Percentiles rank a stretch among this genome's conserved stretches.
phyloP scores from a whole-genome alignment of 2,888 invertebrate genomes.

The Drepanosiphum platanoidis region DNA sequence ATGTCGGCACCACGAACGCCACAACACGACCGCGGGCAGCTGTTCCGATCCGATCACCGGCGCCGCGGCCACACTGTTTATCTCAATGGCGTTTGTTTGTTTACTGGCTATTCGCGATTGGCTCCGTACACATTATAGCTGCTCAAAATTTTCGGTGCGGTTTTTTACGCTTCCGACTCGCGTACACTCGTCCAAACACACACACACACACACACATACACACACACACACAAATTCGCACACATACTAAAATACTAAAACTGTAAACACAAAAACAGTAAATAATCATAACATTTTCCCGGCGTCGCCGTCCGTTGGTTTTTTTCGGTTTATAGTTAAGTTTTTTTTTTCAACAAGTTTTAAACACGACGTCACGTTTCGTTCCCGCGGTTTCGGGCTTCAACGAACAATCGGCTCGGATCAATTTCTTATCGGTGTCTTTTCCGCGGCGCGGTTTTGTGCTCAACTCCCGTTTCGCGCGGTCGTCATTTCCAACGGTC shows the following conservation, averaged over 20 bases:
- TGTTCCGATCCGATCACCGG: not conserved
- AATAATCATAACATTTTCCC: conserved; percentile 11
- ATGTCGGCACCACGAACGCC: not conserved
- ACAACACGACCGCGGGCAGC: conserved; percentile 23
- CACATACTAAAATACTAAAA: no score
- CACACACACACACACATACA: no score
- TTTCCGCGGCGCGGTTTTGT: not conserved
- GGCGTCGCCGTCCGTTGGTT: not conserved
- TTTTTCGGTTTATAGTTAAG: no score
- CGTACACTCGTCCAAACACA: not conserved
- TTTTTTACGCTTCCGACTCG: conserved; percentile 39
- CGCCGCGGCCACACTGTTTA: conserved; percentile 50
- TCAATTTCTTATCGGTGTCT: not conserved
- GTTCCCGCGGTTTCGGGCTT: not conserved
- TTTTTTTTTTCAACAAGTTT: no score
- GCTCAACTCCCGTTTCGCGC: no score
- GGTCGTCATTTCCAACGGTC: conserved; percentile 9
- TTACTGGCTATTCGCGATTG: conserved; percentile 56
- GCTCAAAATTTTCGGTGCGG: conserved; percentile 56
- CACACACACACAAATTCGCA: no score
- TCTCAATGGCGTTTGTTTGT: conserved; percentile 62
- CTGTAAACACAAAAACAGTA: not conserved
- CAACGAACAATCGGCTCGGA: not conserved
- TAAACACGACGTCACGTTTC: no score
- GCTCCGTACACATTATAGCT: conserved; percentile 45